Base-by-base conservation (phyloP, 2,797 vertebrate genomes). In the Delichon dasypus region DNA sequence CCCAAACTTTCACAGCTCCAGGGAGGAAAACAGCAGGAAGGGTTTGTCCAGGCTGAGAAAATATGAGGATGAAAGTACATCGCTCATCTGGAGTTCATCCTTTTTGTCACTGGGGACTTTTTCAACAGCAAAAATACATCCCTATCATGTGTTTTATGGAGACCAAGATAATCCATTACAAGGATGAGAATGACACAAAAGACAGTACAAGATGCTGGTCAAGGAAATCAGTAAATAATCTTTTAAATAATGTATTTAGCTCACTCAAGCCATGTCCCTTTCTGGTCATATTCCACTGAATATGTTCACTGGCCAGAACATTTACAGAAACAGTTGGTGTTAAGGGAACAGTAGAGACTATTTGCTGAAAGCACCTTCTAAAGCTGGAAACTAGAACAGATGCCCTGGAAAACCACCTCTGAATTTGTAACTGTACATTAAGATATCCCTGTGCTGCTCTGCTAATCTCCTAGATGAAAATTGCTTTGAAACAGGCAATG, bases 381-480 rank as follows among this genome's bases (percentile, higher is more conserved):
- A 93, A 85, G 48, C 38, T 79, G 54, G 53, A 80, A 94, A 90
- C 74, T 75, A 66, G 88, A 95, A 90, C 8, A 78, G 78, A 93
- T 89, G 72, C 72, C 81, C 72, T 78, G 84, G 57, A 93, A 95
- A 88, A 85, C 38, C 47, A 77, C 44, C 65, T 90, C 38, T 40
- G 81, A 95, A 87, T 89, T 91, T 65, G 67, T 61, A 94, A 94
- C 82, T 54, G 61, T 48, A 71, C 68, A 58, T 89, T 95, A 96
- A 91, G 85, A 73, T 40, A 67, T 79, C 88, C 60, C 82, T 73
- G 60, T 91, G 91, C 74, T 93, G 74, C 89, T 94, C 71, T 87
- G 83, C 77, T 95, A 94, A 90, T 90, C 73, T 91, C 36, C 54
- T 64, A 73, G 83, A 92, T 62, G 64, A 82, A 88, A 96, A 91